Evolutionary conservation across 2,797 vertebrate genomes (phyloP).

Genomic region (Psittacula derbiana): DNA sequence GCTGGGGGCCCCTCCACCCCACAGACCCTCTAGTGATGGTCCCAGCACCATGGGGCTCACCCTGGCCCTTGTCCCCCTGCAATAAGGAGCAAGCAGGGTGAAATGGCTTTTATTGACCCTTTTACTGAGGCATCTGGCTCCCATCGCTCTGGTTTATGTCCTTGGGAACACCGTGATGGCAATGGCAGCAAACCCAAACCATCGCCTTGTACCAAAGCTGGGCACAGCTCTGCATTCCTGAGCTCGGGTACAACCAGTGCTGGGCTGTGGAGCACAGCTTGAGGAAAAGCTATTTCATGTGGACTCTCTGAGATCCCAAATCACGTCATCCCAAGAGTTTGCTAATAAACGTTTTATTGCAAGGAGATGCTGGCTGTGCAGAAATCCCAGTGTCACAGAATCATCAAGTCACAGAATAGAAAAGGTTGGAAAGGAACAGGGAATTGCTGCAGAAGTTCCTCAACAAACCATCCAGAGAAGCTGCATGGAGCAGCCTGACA

Average conservation of each 20-base stretch:
- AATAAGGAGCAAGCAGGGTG: not conserved
- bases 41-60: not conserved
- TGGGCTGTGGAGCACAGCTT: not conserved
- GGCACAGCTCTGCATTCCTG: not conserved
- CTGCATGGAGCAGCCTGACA: not conserved
- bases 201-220: rapidly evolving
- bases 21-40: not conserved
- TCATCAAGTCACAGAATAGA: not conserved
- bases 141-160: not conserved
- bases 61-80: not conserved
- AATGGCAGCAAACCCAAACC: not conserved
- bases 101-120: not conserved
- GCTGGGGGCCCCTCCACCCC: not conserved
- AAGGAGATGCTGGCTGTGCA: not conserved
- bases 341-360: not conserved
- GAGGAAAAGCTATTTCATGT: rapidly evolving
- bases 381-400: not conserved
- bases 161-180: rapidly evolving
- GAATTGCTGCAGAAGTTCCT: not conserved
- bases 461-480: not conserved
- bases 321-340: not conserved
- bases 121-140: not conserved
- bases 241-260: not conserved
- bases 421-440: not conserved
- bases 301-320: not conserved